Conservation (phyloP, 2,113 vertebrate species). For the Scatophagus argus region DNA sequence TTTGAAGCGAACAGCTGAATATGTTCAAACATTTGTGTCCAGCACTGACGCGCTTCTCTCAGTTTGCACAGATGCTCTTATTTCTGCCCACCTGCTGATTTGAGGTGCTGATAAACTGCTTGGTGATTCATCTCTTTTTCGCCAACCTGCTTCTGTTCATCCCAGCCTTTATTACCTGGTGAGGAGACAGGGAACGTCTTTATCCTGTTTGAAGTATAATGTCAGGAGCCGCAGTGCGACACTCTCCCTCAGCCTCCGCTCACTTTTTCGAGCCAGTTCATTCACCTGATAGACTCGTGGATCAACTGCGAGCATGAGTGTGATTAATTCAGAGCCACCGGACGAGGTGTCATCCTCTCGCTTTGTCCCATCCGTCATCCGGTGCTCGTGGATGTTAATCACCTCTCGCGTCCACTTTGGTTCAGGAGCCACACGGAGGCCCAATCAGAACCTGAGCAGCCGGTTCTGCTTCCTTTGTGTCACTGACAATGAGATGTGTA, state of each 20-base stretch:
- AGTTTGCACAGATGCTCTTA: constrained; percentile 40
- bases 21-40: background rate
- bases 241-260: constrained; percentile 35
- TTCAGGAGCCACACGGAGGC: background rate
- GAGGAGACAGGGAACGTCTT: constrained; percentile 40
- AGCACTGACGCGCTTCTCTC: background rate
- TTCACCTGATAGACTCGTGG: constrained; percentile 41
- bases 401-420: constrained; percentile 11
- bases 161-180: constrained; percentile 25
- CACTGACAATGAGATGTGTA: constrained; percentile 36
- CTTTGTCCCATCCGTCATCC: constrained; percentile 53
- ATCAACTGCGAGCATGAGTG: constrained; percentile 43
- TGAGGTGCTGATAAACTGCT: constrained; percentile 39
- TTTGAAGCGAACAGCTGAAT: background rate
- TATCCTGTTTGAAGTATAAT: constrained; percentile 33
- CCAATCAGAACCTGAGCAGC: constrained; percentile 8
- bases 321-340: constrained; percentile 49
- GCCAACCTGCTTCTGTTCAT: constrained; percentile 16
- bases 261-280: constrained; percentile 13
- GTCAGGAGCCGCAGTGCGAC: constrained; percentile 58
- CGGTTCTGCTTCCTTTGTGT: constrained; percentile 41
- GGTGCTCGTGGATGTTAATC: constrained; percentile 37
- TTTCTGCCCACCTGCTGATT: constrained; percentile 61
- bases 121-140: constrained; percentile 51
- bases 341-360: constrained; percentile 21